Conservation (phyloP, 2,113 vertebrate species). For the Calypte anna region DNA sequence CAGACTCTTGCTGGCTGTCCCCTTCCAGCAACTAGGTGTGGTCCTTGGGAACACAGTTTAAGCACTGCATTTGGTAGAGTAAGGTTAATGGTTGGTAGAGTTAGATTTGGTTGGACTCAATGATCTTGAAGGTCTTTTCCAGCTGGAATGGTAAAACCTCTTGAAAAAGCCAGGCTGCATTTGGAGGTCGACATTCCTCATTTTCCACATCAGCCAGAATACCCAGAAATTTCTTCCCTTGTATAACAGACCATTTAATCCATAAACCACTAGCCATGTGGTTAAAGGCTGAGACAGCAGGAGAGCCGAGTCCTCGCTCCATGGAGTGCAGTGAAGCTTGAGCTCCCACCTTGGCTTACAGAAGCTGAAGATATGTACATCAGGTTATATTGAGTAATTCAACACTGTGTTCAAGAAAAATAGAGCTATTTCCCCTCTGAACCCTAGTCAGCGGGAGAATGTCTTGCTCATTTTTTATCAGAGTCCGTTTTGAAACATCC, state of each 20-base stretch:
- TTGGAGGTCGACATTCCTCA: fast-evolving
- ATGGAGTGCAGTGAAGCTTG: neutral
- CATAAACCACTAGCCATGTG: neutral
- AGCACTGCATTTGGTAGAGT: too few relatives aligned
- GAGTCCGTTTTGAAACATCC: slow-evolving; percentile 36
- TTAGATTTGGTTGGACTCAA: too few relatives aligned
- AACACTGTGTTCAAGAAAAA: neutral
- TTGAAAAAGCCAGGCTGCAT: neutral
- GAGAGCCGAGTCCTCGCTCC: neutral
- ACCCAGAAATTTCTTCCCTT: neutral
- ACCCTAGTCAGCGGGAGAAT: neutral
- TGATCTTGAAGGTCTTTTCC: too few relatives aligned
- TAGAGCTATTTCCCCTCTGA: neutral
- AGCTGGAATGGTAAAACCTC: neutral
- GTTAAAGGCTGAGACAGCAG: neutral
- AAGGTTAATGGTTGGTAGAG: too few relatives aligned
- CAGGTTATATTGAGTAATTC: neutral
- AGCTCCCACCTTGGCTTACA: neutral
- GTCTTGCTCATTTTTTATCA: slow-evolving; percentile 39
- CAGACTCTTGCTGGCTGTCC: fast-evolving
- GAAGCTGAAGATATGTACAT: neutral
- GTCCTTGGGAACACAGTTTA: too few relatives aligned
- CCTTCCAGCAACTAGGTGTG: neutral
- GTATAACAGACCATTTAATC: neutral
- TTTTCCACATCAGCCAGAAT: neutral